phyloP scores from a whole-genome alignment of 2,888 invertebrate species.

The Pandemis cinnamomeana region DNA sequence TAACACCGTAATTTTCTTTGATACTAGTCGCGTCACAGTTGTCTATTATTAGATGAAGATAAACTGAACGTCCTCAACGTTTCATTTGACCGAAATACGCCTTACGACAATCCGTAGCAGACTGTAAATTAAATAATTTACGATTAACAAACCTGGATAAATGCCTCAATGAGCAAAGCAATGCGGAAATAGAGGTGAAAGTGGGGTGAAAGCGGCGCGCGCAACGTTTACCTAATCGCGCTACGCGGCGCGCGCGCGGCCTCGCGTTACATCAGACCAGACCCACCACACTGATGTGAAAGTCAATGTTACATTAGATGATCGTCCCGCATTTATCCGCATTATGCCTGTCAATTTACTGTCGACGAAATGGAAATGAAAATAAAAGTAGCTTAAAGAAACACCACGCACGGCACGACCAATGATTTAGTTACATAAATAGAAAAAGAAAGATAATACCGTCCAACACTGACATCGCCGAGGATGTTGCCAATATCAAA shows the following conservation, averaged over 20 bases:
- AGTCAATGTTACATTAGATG: conserved; percentile 81
- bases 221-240: conserved; percentile 81
- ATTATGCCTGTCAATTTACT: conserved; percentile 47
- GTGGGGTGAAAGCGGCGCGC: conserved; percentile 80
- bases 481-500: conserved; percentile 37
- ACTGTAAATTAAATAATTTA: conserved; percentile 42
- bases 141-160: conserved; percentile 51
- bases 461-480: conserved; percentile 22
- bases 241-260: conserved; percentile 52
- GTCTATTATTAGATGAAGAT: not conserved
- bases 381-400: conserved; percentile 8
- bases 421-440: not conserved
- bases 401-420: not conserved
- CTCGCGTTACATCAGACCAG: conserved; percentile 66
- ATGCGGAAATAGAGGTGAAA: conserved; percentile 81
- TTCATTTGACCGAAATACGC: not conserved
- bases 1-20: conserved; percentile 17
- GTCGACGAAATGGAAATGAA: conserved; percentile 1
- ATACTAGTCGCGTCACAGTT: not conserved
- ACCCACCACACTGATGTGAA: conserved; percentile 71
- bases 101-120: conserved; percentile 12
- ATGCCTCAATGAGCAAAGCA: conserved; percentile 58
- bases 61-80: not conserved
- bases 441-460: conserved; percentile 12
- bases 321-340: conserved; percentile 51